phyloP scores from a whole-genome alignment of 2,888 invertebrate genomes.

The Agrochola litura region DNA sequence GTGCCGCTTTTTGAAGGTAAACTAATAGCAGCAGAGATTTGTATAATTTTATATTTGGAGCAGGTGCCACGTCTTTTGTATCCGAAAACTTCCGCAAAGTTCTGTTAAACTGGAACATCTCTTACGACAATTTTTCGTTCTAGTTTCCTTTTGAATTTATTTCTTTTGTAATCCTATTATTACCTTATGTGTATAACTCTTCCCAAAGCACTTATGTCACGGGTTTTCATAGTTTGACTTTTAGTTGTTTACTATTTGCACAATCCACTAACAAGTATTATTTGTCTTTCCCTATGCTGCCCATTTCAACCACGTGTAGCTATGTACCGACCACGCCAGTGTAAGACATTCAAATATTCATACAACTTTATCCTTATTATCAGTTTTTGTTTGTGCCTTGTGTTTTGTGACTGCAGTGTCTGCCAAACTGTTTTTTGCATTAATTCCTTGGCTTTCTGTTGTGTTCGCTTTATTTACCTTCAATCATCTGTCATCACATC shows the following conservation, averaged over 20 bases:
- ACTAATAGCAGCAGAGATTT: slow-evolving; percentile 50
- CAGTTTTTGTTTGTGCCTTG: slow-evolving; percentile 64
- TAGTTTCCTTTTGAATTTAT: slow-evolving; percentile 58
- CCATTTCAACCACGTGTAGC: slow-evolving; percentile 85
- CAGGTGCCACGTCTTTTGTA: slow-evolving; percentile 55
- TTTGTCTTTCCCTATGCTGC: slow-evolving; percentile 87
- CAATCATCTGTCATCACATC: slow-evolving; percentile 53
- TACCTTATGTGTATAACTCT: slow-evolving; percentile 61
- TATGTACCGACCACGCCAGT: slow-evolving; percentile 92
- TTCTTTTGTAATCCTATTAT: slow-evolving; percentile 59
- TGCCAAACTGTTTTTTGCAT: slow-evolving; percentile 56
- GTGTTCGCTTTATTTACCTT: slow-evolving; percentile 63
- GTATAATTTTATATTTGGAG: slow-evolving; percentile 42
- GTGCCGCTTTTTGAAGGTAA: slow-evolving; percentile 63
- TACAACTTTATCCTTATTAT: slow-evolving; percentile 56
- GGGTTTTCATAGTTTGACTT: slow-evolving; percentile 54
- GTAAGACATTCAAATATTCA: slow-evolving; percentile 88
- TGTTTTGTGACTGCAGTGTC: slow-evolving; percentile 65
- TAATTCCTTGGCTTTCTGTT: slow-evolving; percentile 58
- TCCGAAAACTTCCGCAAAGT: slow-evolving; percentile 49
- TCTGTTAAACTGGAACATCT: slow-evolving; percentile 86
- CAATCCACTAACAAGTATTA: slow-evolving; percentile 79
- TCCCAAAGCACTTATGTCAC: slow-evolving; percentile 55
- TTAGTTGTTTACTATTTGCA: slow-evolving; percentile 70
- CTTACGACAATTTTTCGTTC: slow-evolving; percentile 80